Percentiles rank a stretch among this genome's conserved stretches.
Conservation (phyloP, 53 echinoderm and acorn worm species). For the Patiria pectinifera region DNA sequence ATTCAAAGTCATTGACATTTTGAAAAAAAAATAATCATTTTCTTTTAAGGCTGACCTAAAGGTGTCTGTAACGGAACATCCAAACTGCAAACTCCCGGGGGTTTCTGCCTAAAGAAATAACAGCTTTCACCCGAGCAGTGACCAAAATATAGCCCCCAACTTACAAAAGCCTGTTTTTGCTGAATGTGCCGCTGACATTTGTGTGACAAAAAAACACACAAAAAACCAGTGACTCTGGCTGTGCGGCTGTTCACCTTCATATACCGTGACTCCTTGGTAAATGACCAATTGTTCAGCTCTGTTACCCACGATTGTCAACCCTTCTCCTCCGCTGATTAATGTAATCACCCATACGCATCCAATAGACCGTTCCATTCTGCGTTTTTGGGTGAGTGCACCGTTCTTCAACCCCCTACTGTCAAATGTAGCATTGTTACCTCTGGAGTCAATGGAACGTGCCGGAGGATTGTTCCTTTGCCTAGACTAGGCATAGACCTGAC, state of each 20-base stretch:
- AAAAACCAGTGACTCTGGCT: constrained; percentile 31
- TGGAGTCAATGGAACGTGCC: neutral
- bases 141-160: neutral
- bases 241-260: constrained; percentile 53
- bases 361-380: constrained; percentile 19
- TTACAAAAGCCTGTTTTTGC: neutral
- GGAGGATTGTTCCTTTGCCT: neutral
- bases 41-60: neutral
- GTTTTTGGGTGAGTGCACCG: neutral
- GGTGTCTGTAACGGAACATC: neutral
- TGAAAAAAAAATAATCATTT: neutral
- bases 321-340: constrained; percentile 40
- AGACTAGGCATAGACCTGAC: neutral
- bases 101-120: neutral
- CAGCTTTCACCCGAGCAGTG: neutral
- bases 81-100: neutral
- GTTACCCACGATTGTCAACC: constrained; percentile 19
- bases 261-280: constrained; percentile 7
- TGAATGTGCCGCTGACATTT: neutral
- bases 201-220: neutral
- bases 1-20: no score
- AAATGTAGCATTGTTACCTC: neutral
- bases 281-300: constrained; percentile 30
- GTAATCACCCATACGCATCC: constrained; percentile 30
- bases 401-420: neutral